Evolutionary conservation across 2,888 invertebrate genomes (phyloP), one percentile per base, ranked within the genome.

Genomic region (Callyntrura sp.): DNA sequence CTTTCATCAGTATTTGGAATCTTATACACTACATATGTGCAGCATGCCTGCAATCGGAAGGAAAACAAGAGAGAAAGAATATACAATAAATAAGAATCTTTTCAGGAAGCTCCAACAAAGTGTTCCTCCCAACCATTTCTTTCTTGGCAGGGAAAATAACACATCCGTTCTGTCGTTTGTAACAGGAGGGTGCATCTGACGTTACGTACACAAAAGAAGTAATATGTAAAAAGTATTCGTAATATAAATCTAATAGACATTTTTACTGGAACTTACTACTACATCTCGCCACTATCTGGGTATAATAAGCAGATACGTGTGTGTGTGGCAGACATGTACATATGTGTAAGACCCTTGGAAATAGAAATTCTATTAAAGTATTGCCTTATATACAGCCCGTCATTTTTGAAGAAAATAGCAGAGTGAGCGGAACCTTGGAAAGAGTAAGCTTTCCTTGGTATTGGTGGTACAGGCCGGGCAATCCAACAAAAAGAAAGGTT

Each of bases 101-200:
- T 8, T 23, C 68, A 68, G 70, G 83, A 70, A 70, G 55, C 55
- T n/a, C 9, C 14, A 55, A n/a, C 60, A n/a, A 68, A 70, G 70
- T 51, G 51, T 55, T 60, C 20, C 11, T 5, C 8, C 60, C 35
- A 6, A 35, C 2, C 6, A 35, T 35, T 35, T 60, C 23, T 60
- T 9, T 23, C 60, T 60, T 57, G 14, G 23, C 60, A 8, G 11
- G 23, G 60, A 60, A 60, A 60, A 9, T 23, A 60, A n/a, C 23
- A 55, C 11, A 23, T 60, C 60, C 20, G 23, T 6, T 23, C 60
- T 23, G 60, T 23, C 60, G 60, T 20, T 23, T 0, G 5, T 28
- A 70, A 55, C 68, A n/a, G 35, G 62, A 70, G 83, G 83, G 83
- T 84, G 83, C 70, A 84, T 25, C 83, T 84, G 83, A 70, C 83